These are phyloP conservation scores for Drosophila ambigua DNA, from an alignment of 1,140 invertebrate genomes.

Conservation along the genomic window DNA sequence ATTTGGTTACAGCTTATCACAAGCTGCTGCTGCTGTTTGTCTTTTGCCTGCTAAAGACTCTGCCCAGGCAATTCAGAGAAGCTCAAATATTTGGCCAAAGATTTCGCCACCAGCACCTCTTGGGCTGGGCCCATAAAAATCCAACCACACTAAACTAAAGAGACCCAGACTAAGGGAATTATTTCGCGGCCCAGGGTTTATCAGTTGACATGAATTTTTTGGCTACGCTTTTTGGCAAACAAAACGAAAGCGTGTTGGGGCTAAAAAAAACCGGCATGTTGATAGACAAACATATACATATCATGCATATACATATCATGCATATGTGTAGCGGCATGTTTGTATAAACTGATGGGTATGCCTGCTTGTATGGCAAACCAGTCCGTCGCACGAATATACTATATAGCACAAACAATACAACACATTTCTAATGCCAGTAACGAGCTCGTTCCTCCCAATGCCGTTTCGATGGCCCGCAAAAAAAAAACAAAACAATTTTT, in stretches of 20 bases:
- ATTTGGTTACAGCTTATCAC: constrained; percentile 53
- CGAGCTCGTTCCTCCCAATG: constrained; percentile 11
- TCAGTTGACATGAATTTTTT: constrained; percentile 44
- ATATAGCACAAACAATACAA: constrained; percentile 37
- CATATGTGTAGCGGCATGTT: neutral
- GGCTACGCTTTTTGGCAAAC: constrained; percentile 29
- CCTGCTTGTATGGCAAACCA: constrained; percentile 30
- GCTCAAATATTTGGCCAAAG: constrained; percentile 41
- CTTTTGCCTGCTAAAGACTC: constrained; percentile 15
- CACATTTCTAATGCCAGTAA: constrained; percentile 60
- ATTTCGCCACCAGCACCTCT: constrained; percentile 44
- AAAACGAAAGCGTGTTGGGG: constrained; percentile 31
- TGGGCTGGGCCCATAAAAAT: constrained; percentile 6
- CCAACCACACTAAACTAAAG: constrained; percentile 21
- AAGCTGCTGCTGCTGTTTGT: constrained; percentile 1
- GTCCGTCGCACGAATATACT: constrained; percentile 33
- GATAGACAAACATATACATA: neutral
- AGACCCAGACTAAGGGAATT: constrained; percentile 46
- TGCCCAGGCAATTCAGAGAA: constrained; percentile 16
- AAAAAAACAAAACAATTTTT: too few relatives aligned
- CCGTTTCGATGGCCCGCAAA: neutral
- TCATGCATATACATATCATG: constrained; percentile 1
- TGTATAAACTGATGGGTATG: constrained; percentile 2
- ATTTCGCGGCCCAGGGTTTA: constrained; percentile 14
- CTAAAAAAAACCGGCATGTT: constrained; percentile 30